Percentiles rank a stretch among this genome's conserved stretches.
Conservation (phyloP, 2,888 invertebrate species). For the Penaeus monodon region DNA sequence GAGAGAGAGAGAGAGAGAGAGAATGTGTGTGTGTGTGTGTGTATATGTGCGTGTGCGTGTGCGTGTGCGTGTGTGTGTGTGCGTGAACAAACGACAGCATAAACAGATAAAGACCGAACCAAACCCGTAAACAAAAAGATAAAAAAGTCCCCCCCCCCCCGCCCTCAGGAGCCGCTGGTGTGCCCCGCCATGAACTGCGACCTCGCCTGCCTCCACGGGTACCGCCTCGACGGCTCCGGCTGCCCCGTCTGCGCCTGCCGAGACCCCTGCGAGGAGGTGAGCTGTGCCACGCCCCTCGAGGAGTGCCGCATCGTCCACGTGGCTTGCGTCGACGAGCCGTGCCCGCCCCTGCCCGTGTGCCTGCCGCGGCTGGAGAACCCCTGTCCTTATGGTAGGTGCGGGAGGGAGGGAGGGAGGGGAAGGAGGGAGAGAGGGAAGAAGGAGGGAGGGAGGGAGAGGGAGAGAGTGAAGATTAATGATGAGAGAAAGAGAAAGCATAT, state of each 20-base stretch:
- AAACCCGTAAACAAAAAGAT: too few relatives aligned
- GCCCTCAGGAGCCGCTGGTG: conserved; percentile 57
- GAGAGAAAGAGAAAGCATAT: too few relatives aligned
- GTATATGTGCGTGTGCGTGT: too few relatives aligned
- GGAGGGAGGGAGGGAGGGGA: neutral
- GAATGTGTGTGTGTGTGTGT: too few relatives aligned
- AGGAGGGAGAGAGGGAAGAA: too few relatives aligned
- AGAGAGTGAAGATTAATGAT: too few relatives aligned
- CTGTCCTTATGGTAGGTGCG: conserved; percentile 73
- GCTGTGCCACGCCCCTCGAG: conserved; percentile 70
- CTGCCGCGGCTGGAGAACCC: conserved; percentile 80
- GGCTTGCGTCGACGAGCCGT: conserved; percentile 68
- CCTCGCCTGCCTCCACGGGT: conserved; percentile 68
- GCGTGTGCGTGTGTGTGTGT: too few relatives aligned
- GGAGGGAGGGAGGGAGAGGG: too few relatives aligned
- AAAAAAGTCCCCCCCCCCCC: neutral
- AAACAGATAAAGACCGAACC: too few relatives aligned
- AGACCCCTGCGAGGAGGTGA: conserved; percentile 72
- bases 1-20: too few relatives aligned
- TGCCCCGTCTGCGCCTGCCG: conserved; percentile 69
- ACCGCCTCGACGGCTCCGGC: conserved; percentile 68
- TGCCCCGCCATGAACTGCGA: conserved; percentile 67
- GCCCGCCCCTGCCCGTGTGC: conserved; percentile 76
- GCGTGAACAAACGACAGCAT: too few relatives aligned
- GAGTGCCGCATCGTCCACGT: conserved; percentile 70